These are phyloP conservation scores for Chrysomela aeneicollis DNA, from an alignment of 2,888 invertebrate species.

Conservation along the genomic window DNA sequence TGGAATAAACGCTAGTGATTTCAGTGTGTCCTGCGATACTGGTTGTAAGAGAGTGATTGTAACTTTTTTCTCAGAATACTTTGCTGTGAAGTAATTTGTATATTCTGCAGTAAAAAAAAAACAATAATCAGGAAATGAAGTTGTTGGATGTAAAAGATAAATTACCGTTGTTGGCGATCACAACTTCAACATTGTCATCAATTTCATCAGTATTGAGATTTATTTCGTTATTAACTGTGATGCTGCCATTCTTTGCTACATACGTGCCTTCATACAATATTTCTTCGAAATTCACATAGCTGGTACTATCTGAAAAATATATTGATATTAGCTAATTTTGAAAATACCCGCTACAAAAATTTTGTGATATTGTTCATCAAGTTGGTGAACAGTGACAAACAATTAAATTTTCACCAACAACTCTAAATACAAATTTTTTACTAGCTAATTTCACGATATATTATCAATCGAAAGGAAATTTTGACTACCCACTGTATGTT, in stretches of 20 bases:
- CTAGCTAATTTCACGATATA: no score
- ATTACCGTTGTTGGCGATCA: slow-evolving; percentile 10
- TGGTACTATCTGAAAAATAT: slow-evolving; percentile 19
- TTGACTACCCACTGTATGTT: no score
- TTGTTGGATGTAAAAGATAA: no score
- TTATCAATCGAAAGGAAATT: no score
- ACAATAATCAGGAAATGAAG: neutral
- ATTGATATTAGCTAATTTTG: no score
- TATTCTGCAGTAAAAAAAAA: slow-evolving; percentile 14
- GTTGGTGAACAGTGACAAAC: no score
- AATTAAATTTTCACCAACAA: no score
- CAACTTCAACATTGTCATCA: slow-evolving; percentile 15
- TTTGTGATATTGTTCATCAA: no score
- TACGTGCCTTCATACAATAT: slow-evolving; percentile 14
- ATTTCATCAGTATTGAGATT: neutral
- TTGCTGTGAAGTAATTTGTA: neutral
- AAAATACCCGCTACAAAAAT: no score
- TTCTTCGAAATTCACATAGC: neutral
- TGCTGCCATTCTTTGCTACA: neutral
- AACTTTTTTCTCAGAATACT: neutral
- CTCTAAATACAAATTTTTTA: no score
- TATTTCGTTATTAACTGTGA: neutral
- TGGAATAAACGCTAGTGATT: slow-evolving; percentile 11
- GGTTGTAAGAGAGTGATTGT: neutral
- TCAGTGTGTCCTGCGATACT: slow-evolving; percentile 1